Evolutionary conservation across 2,888 invertebrate genomes (phyloP).

Genomic region (Tholera decimalis): DNA sequence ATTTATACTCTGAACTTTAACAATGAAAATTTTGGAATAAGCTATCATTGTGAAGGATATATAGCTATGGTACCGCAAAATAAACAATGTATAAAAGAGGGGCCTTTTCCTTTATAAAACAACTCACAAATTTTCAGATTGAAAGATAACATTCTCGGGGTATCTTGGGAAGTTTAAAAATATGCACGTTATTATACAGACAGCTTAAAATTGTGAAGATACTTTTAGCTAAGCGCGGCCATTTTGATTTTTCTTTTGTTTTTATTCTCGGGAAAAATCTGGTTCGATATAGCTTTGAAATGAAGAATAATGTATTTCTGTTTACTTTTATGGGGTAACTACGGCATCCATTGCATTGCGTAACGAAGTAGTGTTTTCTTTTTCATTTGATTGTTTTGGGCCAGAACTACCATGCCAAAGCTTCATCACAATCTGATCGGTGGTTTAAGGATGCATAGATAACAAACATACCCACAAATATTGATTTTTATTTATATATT

Average conservation of each 20-base stretch:
- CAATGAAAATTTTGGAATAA: conserved; percentile 79
- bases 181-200: conserved; percentile 51
- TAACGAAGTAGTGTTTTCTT: no score
- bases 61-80: conserved; percentile 66
- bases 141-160: conserved; percentile 65
- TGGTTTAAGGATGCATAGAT: no score
- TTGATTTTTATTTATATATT: no score
- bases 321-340: no score
- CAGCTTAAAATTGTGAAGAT: conserved; percentile 38
- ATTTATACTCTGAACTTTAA: conserved; percentile 70
- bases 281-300: conserved; percentile 1
- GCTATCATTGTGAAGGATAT: conserved; percentile 70
- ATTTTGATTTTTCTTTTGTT: conserved; percentile 35
- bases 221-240: conserved; percentile 42
- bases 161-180: conserved; percentile 54
- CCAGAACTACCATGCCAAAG: no score
- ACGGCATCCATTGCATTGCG: no score
- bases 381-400: no score
- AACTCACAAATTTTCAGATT: conserved; percentile 63
- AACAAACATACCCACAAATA: no score
- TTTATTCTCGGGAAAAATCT: conserved; percentile 2
- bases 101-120: conserved; percentile 65
- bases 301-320: no score
- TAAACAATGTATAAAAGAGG: conserved; percentile 72
- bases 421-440: no score